Percentiles rank a stretch among this genome's conserved stretches.
Conservation (phyloP, 2,113 vertebrate genomes). For the Serilophus lunatus region DNA sequence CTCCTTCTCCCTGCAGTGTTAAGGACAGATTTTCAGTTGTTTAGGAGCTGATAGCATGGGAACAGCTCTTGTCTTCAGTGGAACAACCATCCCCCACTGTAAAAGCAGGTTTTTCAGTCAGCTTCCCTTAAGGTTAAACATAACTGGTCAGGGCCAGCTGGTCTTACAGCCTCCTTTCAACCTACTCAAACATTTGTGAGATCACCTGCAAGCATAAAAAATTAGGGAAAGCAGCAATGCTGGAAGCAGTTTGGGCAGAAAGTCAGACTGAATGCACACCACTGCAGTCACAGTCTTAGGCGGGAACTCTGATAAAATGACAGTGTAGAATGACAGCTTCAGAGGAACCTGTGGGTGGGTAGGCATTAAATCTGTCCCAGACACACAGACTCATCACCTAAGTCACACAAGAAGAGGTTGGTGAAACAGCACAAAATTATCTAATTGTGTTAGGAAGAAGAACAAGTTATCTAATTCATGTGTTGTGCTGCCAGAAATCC, state of each 20-base stretch:
- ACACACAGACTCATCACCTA: slow-evolving; percentile 47
- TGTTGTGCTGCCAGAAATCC: slow-evolving; percentile 55
- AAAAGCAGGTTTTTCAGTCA: neutral
- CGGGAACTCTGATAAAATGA: slow-evolving; percentile 61
- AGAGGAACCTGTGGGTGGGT: slow-evolving; percentile 62
- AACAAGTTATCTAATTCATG: slow-evolving; percentile 59
- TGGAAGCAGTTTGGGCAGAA: slow-evolving; percentile 27
- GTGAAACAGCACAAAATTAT: slow-evolving; percentile 67
- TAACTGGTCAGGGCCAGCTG: neutral
- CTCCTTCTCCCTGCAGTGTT: neutral
- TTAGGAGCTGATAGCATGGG: neutral
- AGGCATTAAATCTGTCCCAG: slow-evolving; percentile 67
- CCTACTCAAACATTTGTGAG: neutral
- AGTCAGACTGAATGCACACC: slow-evolving; percentile 8
- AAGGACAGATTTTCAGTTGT: neutral
- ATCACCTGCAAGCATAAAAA: neutral
- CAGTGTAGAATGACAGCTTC: slow-evolving; percentile 65
- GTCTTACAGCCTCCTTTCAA: neutral
- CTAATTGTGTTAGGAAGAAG: slow-evolving; percentile 65
- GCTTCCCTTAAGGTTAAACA: slow-evolving; percentile 9
- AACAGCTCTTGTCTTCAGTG: neutral
- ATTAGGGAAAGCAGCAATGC: neutral
- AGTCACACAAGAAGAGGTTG: slow-evolving; percentile 60
- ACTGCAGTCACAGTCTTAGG: slow-evolving; percentile 34
- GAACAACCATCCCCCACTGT: neutral